These are phyloP conservation scores for Rhizomys pruinosus DNA, from an alignment of 2,113 vertebrate genomes.

Conservation along the genomic window DNA sequence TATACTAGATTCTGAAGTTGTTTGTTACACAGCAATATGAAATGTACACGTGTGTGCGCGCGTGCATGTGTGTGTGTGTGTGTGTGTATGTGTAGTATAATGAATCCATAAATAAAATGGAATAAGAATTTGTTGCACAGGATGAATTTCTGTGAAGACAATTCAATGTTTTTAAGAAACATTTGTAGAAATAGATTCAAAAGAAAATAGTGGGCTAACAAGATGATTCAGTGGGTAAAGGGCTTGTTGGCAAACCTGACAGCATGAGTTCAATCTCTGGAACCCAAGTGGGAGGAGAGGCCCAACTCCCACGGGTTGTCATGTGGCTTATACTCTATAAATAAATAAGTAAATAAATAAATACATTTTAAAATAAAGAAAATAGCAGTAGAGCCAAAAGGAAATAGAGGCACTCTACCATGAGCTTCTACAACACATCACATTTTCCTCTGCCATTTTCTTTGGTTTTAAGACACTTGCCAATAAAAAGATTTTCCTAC, in stretches of 20 bases:
- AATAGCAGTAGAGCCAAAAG: slow-evolving; percentile 26
- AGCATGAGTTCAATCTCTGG: background rate
- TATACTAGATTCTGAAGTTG: background rate
- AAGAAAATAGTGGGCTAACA: slow-evolving; percentile 14
- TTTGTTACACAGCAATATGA: background rate
- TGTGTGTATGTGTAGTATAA: background rate
- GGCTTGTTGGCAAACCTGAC: background rate
- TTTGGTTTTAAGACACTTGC: slow-evolving; percentile 72
- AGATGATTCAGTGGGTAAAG: too few species aligned
- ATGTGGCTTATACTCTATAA: background rate
- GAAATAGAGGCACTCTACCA: slow-evolving; percentile 1
- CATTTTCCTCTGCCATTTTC: slow-evolving; percentile 61
- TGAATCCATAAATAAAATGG: slow-evolving; percentile 36
- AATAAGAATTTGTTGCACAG: slow-evolving; percentile 18
- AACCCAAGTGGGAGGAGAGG: background rate
- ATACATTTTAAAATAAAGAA: slow-evolving; percentile 22
- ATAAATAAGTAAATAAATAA: too few species aligned
- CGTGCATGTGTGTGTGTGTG: too few species aligned
- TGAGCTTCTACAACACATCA: background rate
- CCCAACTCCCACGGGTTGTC: background rate
- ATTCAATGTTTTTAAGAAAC: slow-evolving; percentile 22
- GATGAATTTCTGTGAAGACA: slow-evolving; percentile 40
- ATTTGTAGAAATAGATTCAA: slow-evolving; percentile 21
- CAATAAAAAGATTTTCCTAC: slow-evolving; percentile 65
- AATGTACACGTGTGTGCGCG: background rate